phyloP scores from a whole-genome alignment of 2,113 vertebrate genomes.

The Prunella fulvescens region DNA sequence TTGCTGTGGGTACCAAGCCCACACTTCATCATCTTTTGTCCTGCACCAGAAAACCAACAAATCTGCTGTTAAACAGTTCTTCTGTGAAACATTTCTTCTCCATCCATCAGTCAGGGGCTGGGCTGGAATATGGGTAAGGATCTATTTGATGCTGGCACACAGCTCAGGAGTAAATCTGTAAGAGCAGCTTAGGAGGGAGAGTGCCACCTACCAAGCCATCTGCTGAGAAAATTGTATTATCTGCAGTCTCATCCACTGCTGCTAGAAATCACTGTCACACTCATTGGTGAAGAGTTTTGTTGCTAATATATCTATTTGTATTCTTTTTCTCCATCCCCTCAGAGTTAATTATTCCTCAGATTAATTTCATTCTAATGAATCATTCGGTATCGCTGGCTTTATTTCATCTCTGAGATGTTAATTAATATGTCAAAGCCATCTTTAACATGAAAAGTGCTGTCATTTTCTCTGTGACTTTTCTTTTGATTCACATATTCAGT shows the following conservation, averaged over 20 bases:
- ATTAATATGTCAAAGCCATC: conserved; percentile 24
- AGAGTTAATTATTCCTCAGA: conserved; percentile 31
- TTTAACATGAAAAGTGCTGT: conserved; percentile 18
- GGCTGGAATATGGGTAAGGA: neutral
- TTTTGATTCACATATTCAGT: conserved; percentile 1
- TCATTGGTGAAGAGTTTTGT: neutral
- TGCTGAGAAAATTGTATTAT: conserved; percentile 28
- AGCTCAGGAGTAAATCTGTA: conserved; percentile 22
- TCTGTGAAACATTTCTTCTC: neutral
- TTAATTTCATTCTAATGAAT: conserved; percentile 40
- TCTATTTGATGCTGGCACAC: neutral
- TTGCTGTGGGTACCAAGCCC: neutral
- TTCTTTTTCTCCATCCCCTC: neutral
- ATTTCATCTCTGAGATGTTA: conserved; percentile 2
- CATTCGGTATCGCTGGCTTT: neutral
- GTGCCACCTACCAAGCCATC: conserved; percentile 63
- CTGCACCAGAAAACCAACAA: neutral
- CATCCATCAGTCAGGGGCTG: neutral
- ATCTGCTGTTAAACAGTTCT: neutral
- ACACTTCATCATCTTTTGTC: neutral
- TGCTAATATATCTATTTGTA: conserved; percentile 21
- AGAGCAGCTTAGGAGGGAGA: neutral
- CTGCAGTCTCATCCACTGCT: conserved; percentile 7
- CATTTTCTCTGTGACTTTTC: neutral
- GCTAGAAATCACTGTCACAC: neutral